Conservation (phyloP, 2,888 invertebrate genomes). For the Meteorus colon region DNA sequence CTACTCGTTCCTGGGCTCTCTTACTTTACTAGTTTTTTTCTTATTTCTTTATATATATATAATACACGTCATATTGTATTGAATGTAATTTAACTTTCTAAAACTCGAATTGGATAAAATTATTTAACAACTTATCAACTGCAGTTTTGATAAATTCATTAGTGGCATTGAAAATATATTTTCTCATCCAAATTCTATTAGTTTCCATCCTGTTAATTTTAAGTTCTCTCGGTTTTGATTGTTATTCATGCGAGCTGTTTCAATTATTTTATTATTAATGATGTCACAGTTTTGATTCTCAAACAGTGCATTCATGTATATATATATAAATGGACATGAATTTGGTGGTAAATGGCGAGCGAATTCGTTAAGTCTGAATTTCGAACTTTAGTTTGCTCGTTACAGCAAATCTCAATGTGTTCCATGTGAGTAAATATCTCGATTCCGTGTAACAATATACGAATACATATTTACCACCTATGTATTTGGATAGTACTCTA, state of each 20-base stretch:
- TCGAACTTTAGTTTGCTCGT: background rate
- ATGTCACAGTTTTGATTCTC: too few species aligned
- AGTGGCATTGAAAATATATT: background rate
- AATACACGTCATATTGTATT: constrained; percentile 40
- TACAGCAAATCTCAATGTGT: background rate
- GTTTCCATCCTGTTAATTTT: background rate
- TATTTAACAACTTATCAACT: background rate
- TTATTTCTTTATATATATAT: background rate
- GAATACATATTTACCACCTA: background rate
- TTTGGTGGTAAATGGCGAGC: background rate
- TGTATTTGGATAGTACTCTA: background rate
- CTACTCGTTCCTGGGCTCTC: constrained; percentile 37
- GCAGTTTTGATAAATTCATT: background rate
- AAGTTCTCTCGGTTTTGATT: background rate
- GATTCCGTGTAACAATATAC: background rate
- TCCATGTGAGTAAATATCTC: background rate
- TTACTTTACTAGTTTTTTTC: background rate
- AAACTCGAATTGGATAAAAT: background rate
- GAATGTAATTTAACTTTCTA: constrained; percentile 53
- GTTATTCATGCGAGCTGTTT: too few species aligned
- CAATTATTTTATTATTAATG: too few species aligned
- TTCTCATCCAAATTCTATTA: background rate
- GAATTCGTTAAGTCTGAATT: background rate
- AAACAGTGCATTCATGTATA: too few species aligned
- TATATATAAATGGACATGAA: background rate